Evolutionary conservation across 2,888 invertebrate genomes (phyloP), one percentile per base, ranked within the genome.

Genomic region (Hypercompe scribonia): DNA sequence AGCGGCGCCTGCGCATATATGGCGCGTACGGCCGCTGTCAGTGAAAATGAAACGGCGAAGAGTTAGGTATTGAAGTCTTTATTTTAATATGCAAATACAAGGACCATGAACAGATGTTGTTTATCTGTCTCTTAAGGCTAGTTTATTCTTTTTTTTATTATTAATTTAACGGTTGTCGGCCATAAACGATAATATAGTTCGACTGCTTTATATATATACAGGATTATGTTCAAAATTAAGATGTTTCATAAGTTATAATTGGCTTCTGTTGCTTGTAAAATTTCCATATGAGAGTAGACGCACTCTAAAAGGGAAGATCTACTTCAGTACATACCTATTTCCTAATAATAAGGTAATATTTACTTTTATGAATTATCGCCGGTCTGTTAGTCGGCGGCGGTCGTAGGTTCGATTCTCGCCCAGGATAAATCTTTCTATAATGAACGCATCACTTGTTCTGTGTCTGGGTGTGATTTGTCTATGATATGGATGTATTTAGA

Each of bases 1-100:
- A 80, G 66, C 77, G 76, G 74, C 83, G 84, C 83, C 77, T 74
- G 78, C 76, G 73, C 84, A 73, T 75, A 75, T 78, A 73, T n/a
- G 82, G 77, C 15, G 34, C 50, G 73, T 36, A 58, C 5, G 46
- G 63, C n/a, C 42, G 34, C 72, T 68, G 50, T 68, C 74, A 42
- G 72, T 72, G 68, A 72, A 73, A 76, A 75, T 63, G 69, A 28
- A 65, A 66, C 69, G 61, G 21, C 73, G 18, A 69, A 28, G 70
- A 70, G 71, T 74, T 74, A 74, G 71, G 34, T 74, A 74, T 46
- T 61, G 63, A 73, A 63, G 46, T 73, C 66, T 73, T 70, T 70
- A 73, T 65, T 46, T 66, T 18, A 46, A 66, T 70, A 73, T 73
- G 68, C 65, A 65, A 65, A 69, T 65, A 34, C 73, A 73, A 73